Conservation (phyloP, 2,888 invertebrate species). For the Caenorhabditis sp. region DNA sequence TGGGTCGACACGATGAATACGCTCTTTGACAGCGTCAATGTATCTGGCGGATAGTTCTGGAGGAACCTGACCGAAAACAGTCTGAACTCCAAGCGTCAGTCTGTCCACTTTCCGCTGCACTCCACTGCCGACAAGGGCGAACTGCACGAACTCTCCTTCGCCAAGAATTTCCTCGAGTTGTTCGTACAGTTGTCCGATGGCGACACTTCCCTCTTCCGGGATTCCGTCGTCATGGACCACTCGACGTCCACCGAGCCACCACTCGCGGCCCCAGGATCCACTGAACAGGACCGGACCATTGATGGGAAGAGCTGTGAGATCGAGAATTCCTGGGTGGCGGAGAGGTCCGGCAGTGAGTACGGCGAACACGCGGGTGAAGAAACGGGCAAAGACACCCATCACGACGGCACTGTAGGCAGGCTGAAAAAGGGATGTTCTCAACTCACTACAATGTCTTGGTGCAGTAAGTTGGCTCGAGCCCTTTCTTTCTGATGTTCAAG, state of each 20-base stretch:
- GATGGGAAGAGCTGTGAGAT: constrained; percentile 77
- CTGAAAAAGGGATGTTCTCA: constrained; percentile 51
- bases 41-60: constrained; percentile 69
- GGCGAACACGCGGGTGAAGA: constrained; percentile 73
- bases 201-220: constrained; percentile 72
- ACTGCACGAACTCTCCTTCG: constrained; percentile 73
- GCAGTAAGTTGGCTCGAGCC: too few species aligned
- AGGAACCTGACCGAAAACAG: constrained; percentile 75
- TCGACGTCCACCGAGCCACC: constrained; percentile 74
- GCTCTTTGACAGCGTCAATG: constrained; percentile 75
- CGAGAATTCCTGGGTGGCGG: constrained; percentile 77
- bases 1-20: constrained; percentile 76
- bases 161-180: constrained; percentile 71
- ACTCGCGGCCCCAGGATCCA: constrained; percentile 79
- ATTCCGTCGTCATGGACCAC: constrained; percentile 77
- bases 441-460: too few species aligned
- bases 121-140: constrained; percentile 78
- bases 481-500: too few species aligned
- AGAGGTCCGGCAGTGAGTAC: constrained; percentile 78
- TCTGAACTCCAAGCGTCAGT: constrained; percentile 78
- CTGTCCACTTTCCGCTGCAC: constrained; percentile 79
- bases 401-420: constrained; percentile 78
- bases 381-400: constrained; percentile 72
- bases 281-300: constrained; percentile 77
- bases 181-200: constrained; percentile 73